Conservation (phyloP, 64 coral and sea anemone species). For the Hydrozoanthus tunicans region DNA sequence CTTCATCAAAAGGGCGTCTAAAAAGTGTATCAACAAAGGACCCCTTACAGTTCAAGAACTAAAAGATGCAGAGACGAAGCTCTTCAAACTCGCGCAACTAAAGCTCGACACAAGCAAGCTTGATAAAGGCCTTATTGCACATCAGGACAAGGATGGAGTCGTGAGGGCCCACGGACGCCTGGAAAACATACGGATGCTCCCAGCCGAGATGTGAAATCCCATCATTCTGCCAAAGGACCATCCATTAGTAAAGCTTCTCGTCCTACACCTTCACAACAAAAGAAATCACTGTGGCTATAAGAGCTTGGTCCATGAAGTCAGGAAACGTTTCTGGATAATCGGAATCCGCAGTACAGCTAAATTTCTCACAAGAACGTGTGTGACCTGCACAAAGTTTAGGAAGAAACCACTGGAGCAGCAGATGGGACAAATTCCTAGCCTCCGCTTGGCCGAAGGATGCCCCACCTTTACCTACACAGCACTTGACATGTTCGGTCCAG, state of each 20-base stretch:
- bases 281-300: slow-evolving; percentile 33
- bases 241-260: slow-evolving; percentile 49
- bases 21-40: slow-evolving; percentile 36
- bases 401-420: slow-evolving; percentile 12
- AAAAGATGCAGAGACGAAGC: slow-evolving; percentile 44
- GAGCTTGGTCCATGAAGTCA: slow-evolving; percentile 39
- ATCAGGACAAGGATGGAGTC: slow-evolving; percentile 39
- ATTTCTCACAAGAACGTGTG: slow-evolving; percentile 31
- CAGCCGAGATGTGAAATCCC: slow-evolving; percentile 40
- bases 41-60: slow-evolving; percentile 28
- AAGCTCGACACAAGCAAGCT: slow-evolving; percentile 37
- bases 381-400: slow-evolving; percentile 19
- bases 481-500: slow-evolving; percentile 54
- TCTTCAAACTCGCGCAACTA: slow-evolving; percentile 20
- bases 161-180: slow-evolving; percentile 26
- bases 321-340: slow-evolving; percentile 48
- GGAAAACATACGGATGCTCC: slow-evolving; percentile 29
- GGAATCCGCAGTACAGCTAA: slow-evolving; percentile 48
- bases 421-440: slow-evolving; percentile 24
- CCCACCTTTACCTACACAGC: slow-evolving; percentile 26
- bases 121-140: slow-evolving; percentile 45
- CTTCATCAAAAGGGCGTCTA: slow-evolving; percentile 33
- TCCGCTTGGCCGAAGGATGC: slow-evolving; percentile 18
- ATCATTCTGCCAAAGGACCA: slow-evolving; percentile 59
- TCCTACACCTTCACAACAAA: slow-evolving; percentile 59